Evolutionary conservation across 2,797 vertebrate genomes (phyloP), one percentile per base, ranked within the genome.

Genomic region (Tokudaia muenninki): DNA sequence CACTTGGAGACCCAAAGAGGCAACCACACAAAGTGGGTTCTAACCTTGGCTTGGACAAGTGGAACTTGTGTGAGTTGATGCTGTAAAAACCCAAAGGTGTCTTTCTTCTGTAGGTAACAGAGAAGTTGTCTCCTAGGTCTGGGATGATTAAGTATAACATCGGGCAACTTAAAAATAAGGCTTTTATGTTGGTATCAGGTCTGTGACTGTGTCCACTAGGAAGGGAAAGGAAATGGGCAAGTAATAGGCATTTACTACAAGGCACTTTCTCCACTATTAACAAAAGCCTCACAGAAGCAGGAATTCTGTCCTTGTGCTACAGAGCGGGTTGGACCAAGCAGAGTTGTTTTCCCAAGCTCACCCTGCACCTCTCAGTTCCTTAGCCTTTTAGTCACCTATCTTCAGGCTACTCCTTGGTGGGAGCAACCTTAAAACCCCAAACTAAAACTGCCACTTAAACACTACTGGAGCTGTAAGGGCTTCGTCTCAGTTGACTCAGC

Each of bases 401-500:
- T 91, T 87, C 59, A 82, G 82, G 47, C 77, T 9, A 31, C 90
- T 92, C 79, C 61, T 87, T 92, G 87, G 88, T 88, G 29, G 78
- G 22, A 94, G 31, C 61, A 88, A 55, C 94, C 97, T 96, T 88
- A 82, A 96, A 95, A 94, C 47, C 63, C 55, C 63, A 91, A 95
- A 92, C 44, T 57, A 47, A 89, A 96, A 86, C 41, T 70, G 81
- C 78, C 67, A 92, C 59, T 91, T 95, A 72, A 6, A 92, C 74
- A 47, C 77, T 65, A 55, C 4, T 81, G 87, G 93, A 88, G 65
- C 91, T 94, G 91, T 89, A 65, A 87, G 72, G 86, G 93, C 86
- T 89, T 88, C 63, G 79, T 84, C 88, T 87, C 65, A 72, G 82
- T 84, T 92, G 92, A 96, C 92, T 98, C 89, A 95, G 83, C 84